Evolutionary conservation across 2,888 invertebrate genomes (phyloP), one percentile per base, ranked within the genome.

Genomic region (Zonitis immaculata): DNA sequence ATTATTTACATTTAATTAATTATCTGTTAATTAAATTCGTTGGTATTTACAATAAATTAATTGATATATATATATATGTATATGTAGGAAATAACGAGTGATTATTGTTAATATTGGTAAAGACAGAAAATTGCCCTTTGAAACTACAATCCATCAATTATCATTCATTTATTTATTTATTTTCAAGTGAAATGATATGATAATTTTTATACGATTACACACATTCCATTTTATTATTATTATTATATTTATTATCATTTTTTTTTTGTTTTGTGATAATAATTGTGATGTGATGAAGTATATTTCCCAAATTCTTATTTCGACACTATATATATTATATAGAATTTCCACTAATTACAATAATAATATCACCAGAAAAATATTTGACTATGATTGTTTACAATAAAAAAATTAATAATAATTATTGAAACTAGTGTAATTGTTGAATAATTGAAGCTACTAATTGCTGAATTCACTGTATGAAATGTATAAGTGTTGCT

Each of bases 401-500:
- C 14, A 14, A 6, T n/a, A n/a, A n/a, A 14, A 32, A 32, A 32
- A 32, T 16, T 32, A 6, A 32, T 8, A 14, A 32, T 14, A 32
- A 32, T 32, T 14, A 32, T 3, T 8, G 14, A 3, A 32, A 32
- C 14, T 8, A 14, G 32, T 32, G 12, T 14, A 8, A 6, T 32
- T 32, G 50, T 50, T 22, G 27, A 16, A 44, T 44, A 42, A 18
- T 42, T 48, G 12, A 28, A n/a, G n/a, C n/a, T n/a, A 42, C 11
- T 30, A 11, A 39, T 39, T 42, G 27, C 27, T 56, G 66, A 60
- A 25, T 59, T 59, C 45, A 65, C 53, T 8, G 73, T 73, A 35
- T 60, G 59, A 57, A 70, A 71, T 42, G 53, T 62, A 32, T 69
- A 64, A 44, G 58, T 51, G 53, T 71, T 68, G n/a, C 70, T 69